Conservation (phyloP, 1,140 invertebrate species). For the Drosophila oshimai region DNA sequence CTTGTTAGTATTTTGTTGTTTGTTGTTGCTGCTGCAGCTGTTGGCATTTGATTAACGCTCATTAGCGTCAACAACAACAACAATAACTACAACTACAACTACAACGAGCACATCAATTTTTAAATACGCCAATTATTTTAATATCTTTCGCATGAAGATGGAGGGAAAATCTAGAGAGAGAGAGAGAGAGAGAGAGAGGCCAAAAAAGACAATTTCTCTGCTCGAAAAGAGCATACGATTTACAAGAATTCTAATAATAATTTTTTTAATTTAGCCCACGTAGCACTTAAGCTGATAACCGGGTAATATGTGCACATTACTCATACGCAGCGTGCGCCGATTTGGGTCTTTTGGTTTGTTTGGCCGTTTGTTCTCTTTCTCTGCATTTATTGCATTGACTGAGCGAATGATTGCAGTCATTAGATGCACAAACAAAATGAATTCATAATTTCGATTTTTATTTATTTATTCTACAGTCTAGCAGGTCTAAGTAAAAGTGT, state of each 20-base stretch:
- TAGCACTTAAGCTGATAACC: conserved; percentile 32
- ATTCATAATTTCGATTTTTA: too few species aligned
- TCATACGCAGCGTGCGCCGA: conserved; percentile 58
- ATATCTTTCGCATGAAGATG: conserved; percentile 42
- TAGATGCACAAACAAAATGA: neutral
- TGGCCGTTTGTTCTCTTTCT: too few species aligned
- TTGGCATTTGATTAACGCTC: conserved; percentile 61
- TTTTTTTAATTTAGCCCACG: conserved; percentile 51
- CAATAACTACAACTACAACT: conserved; percentile 4
- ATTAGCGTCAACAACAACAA: conserved; percentile 48
- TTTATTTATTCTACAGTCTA: too few species aligned
- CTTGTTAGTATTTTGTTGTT: conserved; percentile 33
- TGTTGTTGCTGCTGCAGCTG: conserved; percentile 33
- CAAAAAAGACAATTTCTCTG: neutral
- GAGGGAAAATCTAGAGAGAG: conserved; percentile 3
- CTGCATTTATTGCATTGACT: conserved; percentile 20
- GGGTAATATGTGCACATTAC: conserved; percentile 34
- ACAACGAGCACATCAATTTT: conserved; percentile 27
- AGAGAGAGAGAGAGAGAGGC: neutral
- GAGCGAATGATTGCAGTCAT: conserved; percentile 4
- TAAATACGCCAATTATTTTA: conserved; percentile 49
- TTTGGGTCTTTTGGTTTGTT: neutral
- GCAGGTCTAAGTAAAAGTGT: too few species aligned
- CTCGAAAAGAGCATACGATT: neutral
- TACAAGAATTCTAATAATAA: conserved; percentile 62